Base-by-base conservation (phyloP, 2,797 vertebrate genomes). In the Chrosomus eos region DNA sequence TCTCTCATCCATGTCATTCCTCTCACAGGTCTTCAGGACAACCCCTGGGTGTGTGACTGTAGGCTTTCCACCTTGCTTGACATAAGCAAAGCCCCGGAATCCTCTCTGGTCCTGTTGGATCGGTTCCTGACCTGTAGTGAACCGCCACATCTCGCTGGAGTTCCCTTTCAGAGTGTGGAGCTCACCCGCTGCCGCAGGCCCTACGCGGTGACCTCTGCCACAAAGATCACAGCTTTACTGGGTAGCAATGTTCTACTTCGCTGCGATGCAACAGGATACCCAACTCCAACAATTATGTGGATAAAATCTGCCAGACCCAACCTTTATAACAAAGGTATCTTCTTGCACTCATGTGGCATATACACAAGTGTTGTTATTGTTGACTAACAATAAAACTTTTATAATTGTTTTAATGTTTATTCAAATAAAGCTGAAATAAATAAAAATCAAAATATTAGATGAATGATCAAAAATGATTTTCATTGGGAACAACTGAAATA, bases 41-140 rank as follows among this genome's bases (percentile, higher is more conserved):
- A 99, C 88, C 96, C 96, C 2, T 99, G 97, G 97, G 92, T 95
- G 90, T 98, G 98, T 87, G 97, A 98, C 92, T 99, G 97, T 76
- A 96, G 95, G 80, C 97, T 99, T 91, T 97, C 97, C 82, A 95
- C 96, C 90, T 86, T 97, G 68, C 95, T 96, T 1, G 96, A 97
- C 53, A 88, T 98, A 90, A 97, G 97, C 26, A 96, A 95, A 94
- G 94, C 93, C 7, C 83, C 92, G 64, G 95, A 96, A 85, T 94
- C 92, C 3, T 85, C 92, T 0, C 58, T 97, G 31, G 90, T 97
- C 48, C 94, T 98, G 67, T 93, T 98, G 55, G 97, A 98, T 85
- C 94, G 95, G 2, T 26, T 95, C 76, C 89, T 99, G 89, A 91
- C 94, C 3, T 99, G 97, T 73, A 96, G 93, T 60, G 94, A 93